These are phyloP conservation scores for Nymphalis io DNA, from an alignment of 1,140 invertebrate species.

Conservation along the genomic window DNA sequence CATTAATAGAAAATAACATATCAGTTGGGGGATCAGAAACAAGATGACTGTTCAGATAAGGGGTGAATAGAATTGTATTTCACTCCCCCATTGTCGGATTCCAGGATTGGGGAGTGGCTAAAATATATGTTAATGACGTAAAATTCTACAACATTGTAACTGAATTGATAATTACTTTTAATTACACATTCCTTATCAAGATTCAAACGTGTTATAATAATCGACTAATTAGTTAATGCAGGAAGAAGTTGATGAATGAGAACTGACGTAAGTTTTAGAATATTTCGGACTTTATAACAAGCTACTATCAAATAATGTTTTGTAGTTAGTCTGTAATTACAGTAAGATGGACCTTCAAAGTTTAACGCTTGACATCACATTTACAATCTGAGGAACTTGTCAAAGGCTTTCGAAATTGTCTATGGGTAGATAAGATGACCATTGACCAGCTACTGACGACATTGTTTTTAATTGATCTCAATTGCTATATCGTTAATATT, in stretches of 20 bases:
- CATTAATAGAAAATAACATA: conserved; percentile 69
- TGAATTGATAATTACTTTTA: conserved; percentile 20
- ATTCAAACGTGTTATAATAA: conserved; percentile 28
- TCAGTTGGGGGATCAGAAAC: conserved; percentile 55
- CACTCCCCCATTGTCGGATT: conserved; percentile 38
- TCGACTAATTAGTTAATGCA: conserved; percentile 24
- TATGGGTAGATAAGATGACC: background rate
- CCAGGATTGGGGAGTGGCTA: conserved; percentile 17
- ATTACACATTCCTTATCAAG: conserved; percentile 15
- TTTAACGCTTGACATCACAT: background rate
- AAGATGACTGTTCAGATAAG: conserved; percentile 54
- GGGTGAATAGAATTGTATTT: conserved; percentile 40
- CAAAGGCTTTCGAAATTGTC: background rate
- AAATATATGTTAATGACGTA: conserved; percentile 24
- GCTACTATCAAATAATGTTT: background rate
- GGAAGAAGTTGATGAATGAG: conserved; percentile 3
- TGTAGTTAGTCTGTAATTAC: background rate
- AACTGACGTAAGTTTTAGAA: background rate
- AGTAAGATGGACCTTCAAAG: background rate
- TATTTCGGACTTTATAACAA: too few relatives aligned
- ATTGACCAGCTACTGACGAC: background rate
- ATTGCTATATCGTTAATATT: background rate
- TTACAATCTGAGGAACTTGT: background rate
- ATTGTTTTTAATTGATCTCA: background rate
- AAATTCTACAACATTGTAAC: conserved; percentile 6